Evolutionary conservation across 2,888 invertebrate species (phyloP).

Genomic region (Scelioninae gen. 2): DNA sequence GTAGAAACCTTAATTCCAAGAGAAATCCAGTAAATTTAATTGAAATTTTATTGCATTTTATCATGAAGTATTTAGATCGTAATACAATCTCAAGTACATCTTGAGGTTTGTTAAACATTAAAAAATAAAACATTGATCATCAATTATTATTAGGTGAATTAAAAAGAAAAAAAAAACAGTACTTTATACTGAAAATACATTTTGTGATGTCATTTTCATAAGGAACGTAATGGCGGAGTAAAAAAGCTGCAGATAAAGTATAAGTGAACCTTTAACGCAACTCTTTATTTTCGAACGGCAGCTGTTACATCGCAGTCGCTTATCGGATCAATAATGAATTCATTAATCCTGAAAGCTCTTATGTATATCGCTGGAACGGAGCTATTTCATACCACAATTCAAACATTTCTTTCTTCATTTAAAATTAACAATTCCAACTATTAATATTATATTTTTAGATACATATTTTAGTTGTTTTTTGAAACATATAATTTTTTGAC

Average conservation of each 20-base stretch:
- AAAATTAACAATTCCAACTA: slow-evolving; percentile 8
- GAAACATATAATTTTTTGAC: no score
- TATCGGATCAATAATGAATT: slow-evolving; percentile 31
- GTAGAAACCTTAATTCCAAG: no score
- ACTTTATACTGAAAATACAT: not conserved
- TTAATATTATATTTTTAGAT: not conserved
- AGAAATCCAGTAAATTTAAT: no score
- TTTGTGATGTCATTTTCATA: slow-evolving; percentile 9
- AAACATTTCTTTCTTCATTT: slow-evolving; percentile 14
- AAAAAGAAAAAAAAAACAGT: no score
- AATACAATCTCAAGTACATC: no score
- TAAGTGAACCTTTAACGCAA: slow-evolving; percentile 13
- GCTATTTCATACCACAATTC: slow-evolving; percentile 13
- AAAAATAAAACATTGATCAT: no score
- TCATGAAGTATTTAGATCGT: no score
- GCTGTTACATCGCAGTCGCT: slow-evolving; percentile 12
- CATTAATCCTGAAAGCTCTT: slow-evolving; percentile 25
- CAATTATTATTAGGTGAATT: no score
- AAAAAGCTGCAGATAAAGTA: slow-evolving; percentile 10
- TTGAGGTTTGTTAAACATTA: no score
- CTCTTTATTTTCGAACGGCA: slow-evolving; percentile 18
- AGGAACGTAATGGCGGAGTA: slow-evolving; percentile 1
- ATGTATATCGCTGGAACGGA: slow-evolving; percentile 11
- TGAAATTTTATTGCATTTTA: no score
- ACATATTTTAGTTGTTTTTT: no score